Conservation (phyloP, 2,113 vertebrate species). For the Vombatus ursinus region DNA sequence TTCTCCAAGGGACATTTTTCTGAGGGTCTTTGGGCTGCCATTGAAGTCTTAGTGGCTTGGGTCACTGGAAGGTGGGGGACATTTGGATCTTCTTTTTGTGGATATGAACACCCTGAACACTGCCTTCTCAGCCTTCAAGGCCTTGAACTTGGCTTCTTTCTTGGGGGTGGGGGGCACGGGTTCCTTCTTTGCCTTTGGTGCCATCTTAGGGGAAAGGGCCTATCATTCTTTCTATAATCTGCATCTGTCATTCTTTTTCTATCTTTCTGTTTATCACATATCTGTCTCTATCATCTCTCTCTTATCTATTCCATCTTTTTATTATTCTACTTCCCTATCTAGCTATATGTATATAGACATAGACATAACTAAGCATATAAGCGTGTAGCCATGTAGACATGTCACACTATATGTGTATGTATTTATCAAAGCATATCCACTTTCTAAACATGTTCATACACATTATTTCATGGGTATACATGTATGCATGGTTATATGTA, state of each 20-base stretch:
- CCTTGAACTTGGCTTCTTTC: too few relatives aligned
- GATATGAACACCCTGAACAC: too few relatives aligned
- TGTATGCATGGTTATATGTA: fast-evolving
- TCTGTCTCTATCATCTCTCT: neutral
- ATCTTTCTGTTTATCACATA: neutral
- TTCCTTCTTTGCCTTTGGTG: too few relatives aligned
- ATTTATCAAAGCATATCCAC: neutral
- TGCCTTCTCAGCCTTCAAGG: too few relatives aligned
- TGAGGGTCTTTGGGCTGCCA: too few relatives aligned
- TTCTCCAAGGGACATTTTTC: too few relatives aligned
- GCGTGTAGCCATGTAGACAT: neutral
- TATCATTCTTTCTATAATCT: neutral
- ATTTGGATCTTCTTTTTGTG: too few relatives aligned
- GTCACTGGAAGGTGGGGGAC: too few relatives aligned
- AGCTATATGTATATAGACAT: neutral
- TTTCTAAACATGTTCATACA: neutral
- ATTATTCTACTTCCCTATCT: neutral
- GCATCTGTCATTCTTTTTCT: neutral
- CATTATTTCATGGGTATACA: neutral
- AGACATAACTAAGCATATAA: neutral
- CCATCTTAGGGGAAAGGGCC: too few relatives aligned
- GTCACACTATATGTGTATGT: neutral
- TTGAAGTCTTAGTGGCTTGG: too few relatives aligned
- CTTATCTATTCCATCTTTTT: neutral
- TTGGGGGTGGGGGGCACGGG: too few relatives aligned